Percentiles rank a stretch among this genome's conserved stretches.
phyloP scores from a whole-genome alignment of 2,797 vertebrate genomes.

The Spea hammondii region DNA sequence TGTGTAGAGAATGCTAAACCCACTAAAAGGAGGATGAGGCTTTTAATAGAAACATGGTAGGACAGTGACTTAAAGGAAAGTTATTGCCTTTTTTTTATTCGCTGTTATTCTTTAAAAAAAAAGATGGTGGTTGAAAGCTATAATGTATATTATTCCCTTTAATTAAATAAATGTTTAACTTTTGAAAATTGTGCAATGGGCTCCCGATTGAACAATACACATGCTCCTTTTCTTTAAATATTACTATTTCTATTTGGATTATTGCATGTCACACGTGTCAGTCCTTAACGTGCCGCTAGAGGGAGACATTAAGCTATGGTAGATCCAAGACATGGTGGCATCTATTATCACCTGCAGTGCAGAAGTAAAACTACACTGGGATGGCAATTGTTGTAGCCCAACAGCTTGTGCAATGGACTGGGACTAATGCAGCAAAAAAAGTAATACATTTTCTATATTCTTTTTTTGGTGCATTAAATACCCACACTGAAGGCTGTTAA shows the following conservation, averaged over 20 bases:
- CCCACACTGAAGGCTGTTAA: constrained; percentile 6
- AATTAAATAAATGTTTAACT: background rate
- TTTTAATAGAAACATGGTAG: background rate
- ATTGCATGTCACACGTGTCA: constrained; percentile 28
- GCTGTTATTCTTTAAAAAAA: constrained; percentile 4
- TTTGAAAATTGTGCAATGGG: background rate
- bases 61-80: constrained; percentile 24
- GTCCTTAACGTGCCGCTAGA: constrained; percentile 37
- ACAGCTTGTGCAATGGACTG: constrained; percentile 29
- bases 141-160: background rate
- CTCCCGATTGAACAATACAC: background rate
- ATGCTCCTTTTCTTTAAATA: constrained; percentile 15
- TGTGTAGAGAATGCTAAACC: background rate
- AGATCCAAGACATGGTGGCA: constrained; percentile 14
- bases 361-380: constrained; percentile 21
- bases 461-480: constrained; percentile 12
- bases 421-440: constrained; percentile 36
- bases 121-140: background rate
- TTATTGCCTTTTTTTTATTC: background rate
- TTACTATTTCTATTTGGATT: constrained; percentile 13
- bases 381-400: constrained; percentile 38
- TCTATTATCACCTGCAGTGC: constrained; percentile 49
- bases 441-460: background rate
- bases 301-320: constrained; percentile 31
- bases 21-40: background rate